Conservation (phyloP, 1,140 invertebrate genomes). For the Drosophila suzukii region DNA sequence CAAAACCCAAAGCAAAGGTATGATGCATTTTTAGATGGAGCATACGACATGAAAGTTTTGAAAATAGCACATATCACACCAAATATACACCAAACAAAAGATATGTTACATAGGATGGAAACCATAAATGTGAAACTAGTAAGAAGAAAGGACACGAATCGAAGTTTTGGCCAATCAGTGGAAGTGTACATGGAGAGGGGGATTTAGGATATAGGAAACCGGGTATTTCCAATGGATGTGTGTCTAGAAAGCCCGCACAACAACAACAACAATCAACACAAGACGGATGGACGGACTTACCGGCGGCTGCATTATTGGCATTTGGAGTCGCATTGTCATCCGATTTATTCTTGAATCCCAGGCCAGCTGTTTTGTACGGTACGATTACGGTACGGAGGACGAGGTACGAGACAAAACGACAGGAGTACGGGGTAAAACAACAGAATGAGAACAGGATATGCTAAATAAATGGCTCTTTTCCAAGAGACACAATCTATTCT, state of each 20-base stretch:
- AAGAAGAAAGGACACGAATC: conserved; percentile 6
- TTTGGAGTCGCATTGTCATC: conserved; percentile 41
- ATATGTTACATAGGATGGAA: background rate
- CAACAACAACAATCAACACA: conserved; percentile 26
- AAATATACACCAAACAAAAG: background rate
- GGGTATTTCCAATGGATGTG: conserved; percentile 7
- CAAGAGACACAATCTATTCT: background rate
- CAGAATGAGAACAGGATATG: conserved; percentile 42
- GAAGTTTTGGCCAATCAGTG: conserved; percentile 13
- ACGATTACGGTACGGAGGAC: conserved; percentile 5
- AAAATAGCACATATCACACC: conserved; percentile 13
- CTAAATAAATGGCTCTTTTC: conserved; percentile 3
- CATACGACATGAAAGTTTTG: background rate
- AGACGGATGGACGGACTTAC: conserved; percentile 55
- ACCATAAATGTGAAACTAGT: background rate
- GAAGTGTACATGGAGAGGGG: background rate
- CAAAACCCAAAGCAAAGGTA: conserved; percentile 7
- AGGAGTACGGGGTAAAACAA: conserved; percentile 32
- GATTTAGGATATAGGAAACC: background rate
- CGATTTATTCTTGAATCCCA: conserved; percentile 69
- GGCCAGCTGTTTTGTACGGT: conserved; percentile 43
- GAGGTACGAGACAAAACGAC: conserved; percentile 30
- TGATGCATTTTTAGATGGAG: background rate
- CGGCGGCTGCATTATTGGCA: conserved; percentile 29
- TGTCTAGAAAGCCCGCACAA: conserved; percentile 18